Evolutionary conservation across 2,888 invertebrate genomes (phyloP), one percentile per base, ranked within the genome.

Genomic region (Melikaiella ostensackeni): DNA sequence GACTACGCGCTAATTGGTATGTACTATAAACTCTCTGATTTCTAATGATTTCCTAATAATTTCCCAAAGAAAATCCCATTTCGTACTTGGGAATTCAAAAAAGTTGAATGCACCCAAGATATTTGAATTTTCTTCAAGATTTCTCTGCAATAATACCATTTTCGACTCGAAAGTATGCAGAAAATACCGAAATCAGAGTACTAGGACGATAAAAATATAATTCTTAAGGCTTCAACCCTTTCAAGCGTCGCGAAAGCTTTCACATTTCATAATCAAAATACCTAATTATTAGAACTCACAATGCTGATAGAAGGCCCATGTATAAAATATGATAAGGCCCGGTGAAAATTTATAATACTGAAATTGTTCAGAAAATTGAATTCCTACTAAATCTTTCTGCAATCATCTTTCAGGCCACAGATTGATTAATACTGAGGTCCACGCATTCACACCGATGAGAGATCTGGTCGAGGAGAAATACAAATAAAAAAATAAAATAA

Each of bases 1-100:
- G 81, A 80, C 82, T 85, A 85, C 79, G 76, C 79, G 77, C 84
- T 86, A 86, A 79, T 81, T 78, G 79, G 81, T 84, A 83, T 78
- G 55, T 21, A 57, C 38, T 55, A 70, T 21, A 27, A 19, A n/a
- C 11, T n/a, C 70, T 70, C 70, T 70, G 16, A 64, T 42, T 64
- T 38, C 21, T 24, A 13, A 64, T 16, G 55, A 76, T 42, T 76
- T 50, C 38, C 66, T 21, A 59, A 61, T 46, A 64, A 24, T 4
- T 50, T 62, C 38, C 35, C 7, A 19, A 21, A 42, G 6, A 38
- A 62, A 64, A 75, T 38, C 33, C 19, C 1, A 35, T 33, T 11
- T 21, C n/a, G 2, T n/a, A 9, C 8, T 21, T 55, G 1, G 3
- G 33, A 30, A n/a, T 61, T 30, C 2, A 1, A 30, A 61, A 61